A percentile compares a stretch with the other conserved stretches of the same genome.
phyloP scores from a whole-genome alignment of 2,797 vertebrate genomes.

The Acipenser transmontanus region DNA sequence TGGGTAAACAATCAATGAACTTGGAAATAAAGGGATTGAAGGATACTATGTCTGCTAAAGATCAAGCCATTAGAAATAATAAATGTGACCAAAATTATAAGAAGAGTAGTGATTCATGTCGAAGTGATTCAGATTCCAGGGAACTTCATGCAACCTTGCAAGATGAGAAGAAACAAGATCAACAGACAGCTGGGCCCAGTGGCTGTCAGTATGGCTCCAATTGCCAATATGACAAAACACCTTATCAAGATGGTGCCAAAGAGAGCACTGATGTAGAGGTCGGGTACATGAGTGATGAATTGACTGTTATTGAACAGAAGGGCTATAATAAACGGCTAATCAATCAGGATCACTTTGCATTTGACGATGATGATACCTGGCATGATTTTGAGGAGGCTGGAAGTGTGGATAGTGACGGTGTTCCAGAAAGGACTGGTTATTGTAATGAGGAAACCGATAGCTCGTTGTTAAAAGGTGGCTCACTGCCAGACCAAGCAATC shows the following conservation, averaged over 20 bases:
- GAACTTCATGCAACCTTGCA: conserved; percentile 17
- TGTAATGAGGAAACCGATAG: not conserved
- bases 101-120: conserved; percentile 20
- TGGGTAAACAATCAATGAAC: conserved; percentile 5
- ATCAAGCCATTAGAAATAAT: conserved; percentile 11
- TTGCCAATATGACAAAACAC: conserved; percentile 49
- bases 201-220: conserved; percentile 29
- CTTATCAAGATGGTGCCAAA: conserved; percentile 53
- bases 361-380: conserved; percentile 92
- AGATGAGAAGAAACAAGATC: not conserved
- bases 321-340: conserved; percentile 20
- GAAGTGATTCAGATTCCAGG: conserved; percentile 28
- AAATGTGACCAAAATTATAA: conserved; percentile 1
- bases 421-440: conserved; percentile 28
- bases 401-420: conserved; percentile 23
- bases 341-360: conserved; percentile 52
- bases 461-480: conserved; percentile 5
- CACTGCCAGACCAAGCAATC: conserved; percentile 47
- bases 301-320: conserved; percentile 42
- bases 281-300: conserved; percentile 37
- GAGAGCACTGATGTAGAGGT: conserved; percentile 27
- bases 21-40: not conserved
- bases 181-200: conserved; percentile 23
- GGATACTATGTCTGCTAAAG: not conserved
- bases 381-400: conserved; percentile 69